Percentiles rank a stretch among this genome's conserved stretches.
These are phyloP conservation scores for Triplophysa dalaica DNA, from an alignment of 2,113 vertebrate species.

Conservation along the genomic window DNA sequence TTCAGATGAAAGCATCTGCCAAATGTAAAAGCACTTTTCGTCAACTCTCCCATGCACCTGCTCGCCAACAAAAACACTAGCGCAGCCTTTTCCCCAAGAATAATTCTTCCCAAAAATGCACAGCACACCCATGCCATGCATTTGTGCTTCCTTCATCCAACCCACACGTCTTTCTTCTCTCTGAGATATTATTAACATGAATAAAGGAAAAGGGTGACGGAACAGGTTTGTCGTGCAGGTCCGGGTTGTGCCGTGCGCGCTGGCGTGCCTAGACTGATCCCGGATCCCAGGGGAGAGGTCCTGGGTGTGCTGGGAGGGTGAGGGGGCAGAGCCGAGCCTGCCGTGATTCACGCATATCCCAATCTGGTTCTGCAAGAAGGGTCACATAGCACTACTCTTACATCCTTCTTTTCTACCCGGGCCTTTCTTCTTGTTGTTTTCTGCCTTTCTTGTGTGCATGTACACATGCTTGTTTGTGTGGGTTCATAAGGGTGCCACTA, in stretches of 20 bases:
- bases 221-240: conserved; percentile 50
- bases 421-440: conserved; percentile 30
- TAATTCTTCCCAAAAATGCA: background rate
- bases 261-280: conserved; percentile 52
- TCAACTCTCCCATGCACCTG: too few relatives aligned
- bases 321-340: conserved; percentile 41
- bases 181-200: conserved; percentile 30
- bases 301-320: conserved; percentile 41
- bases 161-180: conserved; percentile 5
- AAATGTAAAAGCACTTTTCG: too few relatives aligned
- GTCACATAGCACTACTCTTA: conserved; percentile 47
- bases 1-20: too few relatives aligned
- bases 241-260: conserved; percentile 37
- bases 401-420: conserved; percentile 34
- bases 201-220: conserved; percentile 25
- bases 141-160: background rate
- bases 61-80: background rate
- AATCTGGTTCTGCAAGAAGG: conserved; percentile 51
- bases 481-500: background rate
- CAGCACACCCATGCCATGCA: background rate
- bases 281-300: conserved; percentile 53
- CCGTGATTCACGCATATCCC: conserved; percentile 37
- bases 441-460: background rate
- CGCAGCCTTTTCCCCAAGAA: background rate
- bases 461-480: background rate